These are phyloP conservation scores for Rutpela maculata DNA, from an alignment of 2,888 invertebrate species.

Conservation along the genomic window DNA sequence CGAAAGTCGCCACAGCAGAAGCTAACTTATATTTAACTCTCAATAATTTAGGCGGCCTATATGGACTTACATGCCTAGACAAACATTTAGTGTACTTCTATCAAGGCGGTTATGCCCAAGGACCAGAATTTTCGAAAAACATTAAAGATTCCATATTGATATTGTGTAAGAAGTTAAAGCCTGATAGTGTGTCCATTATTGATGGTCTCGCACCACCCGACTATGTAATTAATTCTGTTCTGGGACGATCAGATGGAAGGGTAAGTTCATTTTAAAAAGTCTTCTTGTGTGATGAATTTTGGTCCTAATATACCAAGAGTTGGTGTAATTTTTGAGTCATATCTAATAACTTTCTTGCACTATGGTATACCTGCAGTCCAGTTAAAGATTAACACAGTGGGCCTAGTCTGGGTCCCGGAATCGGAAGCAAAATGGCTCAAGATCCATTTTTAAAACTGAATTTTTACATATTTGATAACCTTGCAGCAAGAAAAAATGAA, in stretches of 20 bases:
- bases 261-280: conserved; percentile 71
- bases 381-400: too few species aligned
- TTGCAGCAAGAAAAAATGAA: too few species aligned
- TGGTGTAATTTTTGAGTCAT: too few species aligned
- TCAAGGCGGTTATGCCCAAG: conserved; percentile 75
- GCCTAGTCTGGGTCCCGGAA: too few species aligned
- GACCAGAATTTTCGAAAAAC: conserved; percentile 75
- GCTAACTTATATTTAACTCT: conserved; percentile 70
- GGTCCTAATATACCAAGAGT: too few species aligned
- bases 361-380: too few species aligned
- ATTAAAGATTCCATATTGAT: conserved; percentile 82
- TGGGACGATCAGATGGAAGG: conserved; percentile 90
- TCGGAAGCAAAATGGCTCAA: too few species aligned
- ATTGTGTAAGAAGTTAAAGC: conserved; percentile 83
- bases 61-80: conserved; percentile 78
- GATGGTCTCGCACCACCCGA: conserved; percentile 94
- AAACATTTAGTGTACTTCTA: conserved; percentile 79
- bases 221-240: conserved; percentile 90
- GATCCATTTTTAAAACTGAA: too few species aligned
- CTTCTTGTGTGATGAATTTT: too few species aligned
- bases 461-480: too few species aligned
- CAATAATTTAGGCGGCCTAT: conserved; percentile 76
- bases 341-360: too few species aligned
- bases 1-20: conserved; percentile 71
- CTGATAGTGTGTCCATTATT: conserved; percentile 85